Base-by-base conservation (phyloP, 2,797 vertebrate genomes). In the Neopelma chrysocephalum region DNA sequence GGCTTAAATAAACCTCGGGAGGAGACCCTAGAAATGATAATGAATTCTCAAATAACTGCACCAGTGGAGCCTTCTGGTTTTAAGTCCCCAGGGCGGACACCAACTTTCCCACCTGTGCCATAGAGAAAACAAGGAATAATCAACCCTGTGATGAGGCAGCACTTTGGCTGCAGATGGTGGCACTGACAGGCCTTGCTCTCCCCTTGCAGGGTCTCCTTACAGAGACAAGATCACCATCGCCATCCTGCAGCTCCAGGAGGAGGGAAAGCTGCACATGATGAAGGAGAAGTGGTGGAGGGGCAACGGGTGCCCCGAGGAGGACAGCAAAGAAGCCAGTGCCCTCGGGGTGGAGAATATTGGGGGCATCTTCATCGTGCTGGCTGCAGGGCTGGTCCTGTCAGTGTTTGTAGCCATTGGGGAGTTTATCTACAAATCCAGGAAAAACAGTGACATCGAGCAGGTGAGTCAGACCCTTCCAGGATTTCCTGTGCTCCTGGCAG, bases 231-330 rank as follows among this genome's bases (percentile, higher is more conserved):
- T 99, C 93, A 99, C 99, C 36, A 99, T 99, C 6, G 99, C 99
- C 85, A 99, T 99, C 97, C 97, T 99, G 83, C 99, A 99, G 97
- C 98, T 99, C 48, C 99, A 99, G 97, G 99, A 99, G 83, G 99
- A 99, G 89, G 99, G 99, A 15, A 99, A 99, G 94, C 97, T 99
- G 73, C 99, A 99, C 96, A 99, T 99, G 99, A 99, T 99, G 99
- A 99, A 99, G 97, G 99, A 99, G 96, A 99, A 99, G 93, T 99
- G 99, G 99, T 99, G 99, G 99, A 87, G 99, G 51, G 99, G 99
- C 10, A 99, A 99, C 1, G 99, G 99, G 64, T 99, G 99, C 90
- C 99, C 99, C 0, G 99, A 99, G 96, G 99, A 99, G 95, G 99
- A 99, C 96, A 99, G 98, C 98, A 99, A 99, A 89, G 99, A 99